Evolutionary conservation across 2,113 vertebrate species (phyloP).

Genomic region (Saimiri boliviensis): DNA sequence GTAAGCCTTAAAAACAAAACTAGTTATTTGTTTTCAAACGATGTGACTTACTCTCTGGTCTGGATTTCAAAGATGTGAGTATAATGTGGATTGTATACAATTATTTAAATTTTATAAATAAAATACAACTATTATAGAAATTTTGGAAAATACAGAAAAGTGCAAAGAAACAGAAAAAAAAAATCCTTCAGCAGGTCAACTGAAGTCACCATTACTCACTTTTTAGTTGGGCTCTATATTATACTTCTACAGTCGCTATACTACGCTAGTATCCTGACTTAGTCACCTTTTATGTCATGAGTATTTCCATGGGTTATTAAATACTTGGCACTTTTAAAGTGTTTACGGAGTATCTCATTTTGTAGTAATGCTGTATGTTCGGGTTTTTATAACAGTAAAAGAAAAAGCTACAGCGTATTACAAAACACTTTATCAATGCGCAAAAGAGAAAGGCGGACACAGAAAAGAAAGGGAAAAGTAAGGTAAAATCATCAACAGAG

Average conservation of each 20-base stretch:
- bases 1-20: background rate
- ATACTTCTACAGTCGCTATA: background rate
- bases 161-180: background rate
- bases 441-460: background rate
- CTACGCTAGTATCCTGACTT: background rate
- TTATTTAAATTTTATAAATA: background rate
- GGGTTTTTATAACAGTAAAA: background rate
- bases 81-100: background rate
- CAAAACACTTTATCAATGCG: background rate
- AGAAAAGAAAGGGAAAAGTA: background rate
- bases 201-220: background rate
- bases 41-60: background rate
- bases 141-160: background rate
- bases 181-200: background rate
- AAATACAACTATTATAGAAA: background rate
- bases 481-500: background rate
- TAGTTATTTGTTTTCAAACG: conserved; percentile 9
- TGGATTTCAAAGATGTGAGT: conserved; percentile 33
- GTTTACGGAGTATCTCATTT: background rate
- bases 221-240: background rate
- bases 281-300: background rate
- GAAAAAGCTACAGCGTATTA: background rate
- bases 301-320: background rate
- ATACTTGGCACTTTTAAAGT: background rate
- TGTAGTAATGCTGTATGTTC: background rate